A percentile compares a stretch with the other conserved stretches of the same genome.
Conservation (phyloP, 1,140 invertebrate genomes). For the Thrips palmi region DNA sequence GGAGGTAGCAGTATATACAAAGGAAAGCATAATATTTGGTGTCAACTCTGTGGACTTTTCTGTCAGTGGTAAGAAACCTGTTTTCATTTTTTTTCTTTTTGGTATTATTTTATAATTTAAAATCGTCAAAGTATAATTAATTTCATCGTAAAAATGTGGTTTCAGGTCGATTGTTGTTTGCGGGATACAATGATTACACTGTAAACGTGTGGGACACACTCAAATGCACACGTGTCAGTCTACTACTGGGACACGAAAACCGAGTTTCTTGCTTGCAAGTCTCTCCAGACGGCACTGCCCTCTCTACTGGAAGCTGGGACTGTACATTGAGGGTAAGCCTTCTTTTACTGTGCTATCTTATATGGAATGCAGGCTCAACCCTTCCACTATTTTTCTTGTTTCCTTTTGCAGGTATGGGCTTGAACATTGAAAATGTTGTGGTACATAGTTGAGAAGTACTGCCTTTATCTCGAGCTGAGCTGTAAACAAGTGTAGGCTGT, state of each 20-base stretch:
- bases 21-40: constrained; percentile 96
- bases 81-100: constrained; percentile 3
- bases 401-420: too few species aligned
- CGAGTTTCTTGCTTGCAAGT: constrained; percentile 85
- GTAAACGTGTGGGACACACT: constrained; percentile 98
- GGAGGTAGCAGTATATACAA: constrained; percentile 90
- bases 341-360: not conserved
- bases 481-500: too few species aligned
- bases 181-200: constrained; percentile 98
- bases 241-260: constrained; percentile 97
- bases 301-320: constrained; percentile 98
- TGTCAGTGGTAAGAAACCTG: constrained; percentile 53
- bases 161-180: constrained; percentile 80
- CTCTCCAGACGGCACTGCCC: constrained; percentile 92
- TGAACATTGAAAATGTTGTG: too few species aligned
- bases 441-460: too few species aligned
- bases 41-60: constrained; percentile 97
- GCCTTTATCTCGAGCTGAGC: too few species aligned
- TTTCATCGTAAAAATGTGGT: constrained; percentile 11
- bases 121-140: constrained; percentile 4
- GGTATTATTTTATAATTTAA: not conserved
- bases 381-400: too few species aligned
- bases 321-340: constrained; percentile 66
- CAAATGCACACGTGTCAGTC: constrained; percentile 75
- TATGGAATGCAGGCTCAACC: not conserved